These are phyloP conservation scores for Eonycteris spelaea DNA, from an alignment of 2,113 vertebrate species.

Conservation along the genomic window DNA sequence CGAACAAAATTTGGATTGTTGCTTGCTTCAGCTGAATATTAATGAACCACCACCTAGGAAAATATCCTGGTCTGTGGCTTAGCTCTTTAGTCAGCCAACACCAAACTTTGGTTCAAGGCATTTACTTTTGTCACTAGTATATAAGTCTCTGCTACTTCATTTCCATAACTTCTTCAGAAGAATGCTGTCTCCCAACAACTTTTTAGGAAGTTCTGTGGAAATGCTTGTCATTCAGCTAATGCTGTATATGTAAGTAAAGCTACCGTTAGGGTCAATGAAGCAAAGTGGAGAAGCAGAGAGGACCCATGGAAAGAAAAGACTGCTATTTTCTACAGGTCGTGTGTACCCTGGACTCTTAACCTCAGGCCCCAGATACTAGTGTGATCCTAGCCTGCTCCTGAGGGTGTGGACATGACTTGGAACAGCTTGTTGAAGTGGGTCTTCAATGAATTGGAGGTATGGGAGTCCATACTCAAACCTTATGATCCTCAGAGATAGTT, in stretches of 20 bases:
- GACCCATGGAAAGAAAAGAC: background rate
- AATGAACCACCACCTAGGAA: background rate
- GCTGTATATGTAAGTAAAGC: constrained; percentile 29
- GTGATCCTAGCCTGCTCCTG: background rate
- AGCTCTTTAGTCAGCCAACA: constrained; percentile 54
- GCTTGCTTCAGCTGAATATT: constrained; percentile 40
- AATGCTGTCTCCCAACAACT: background rate
- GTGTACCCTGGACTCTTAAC: background rate
- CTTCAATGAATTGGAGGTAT: background rate
- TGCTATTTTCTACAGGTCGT: background rate
- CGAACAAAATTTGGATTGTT: background rate
- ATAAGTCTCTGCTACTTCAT: constrained; percentile 54
- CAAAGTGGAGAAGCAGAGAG: background rate
- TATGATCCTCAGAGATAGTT: background rate
- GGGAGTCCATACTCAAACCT: background rate
- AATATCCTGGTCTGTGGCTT: background rate
- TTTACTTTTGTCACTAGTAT: constrained; percentile 50
- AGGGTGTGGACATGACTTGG: background rate
- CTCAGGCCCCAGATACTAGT: background rate
- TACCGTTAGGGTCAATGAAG: background rate
- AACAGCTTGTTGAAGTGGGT: background rate
- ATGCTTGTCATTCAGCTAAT: background rate
- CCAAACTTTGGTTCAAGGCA: constrained; percentile 34
- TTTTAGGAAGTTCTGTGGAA: constrained; percentile 28
- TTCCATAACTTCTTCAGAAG: constrained; percentile 35